Conservation (phyloP, 2,888 invertebrate species). For the Phalangium opilio region DNA sequence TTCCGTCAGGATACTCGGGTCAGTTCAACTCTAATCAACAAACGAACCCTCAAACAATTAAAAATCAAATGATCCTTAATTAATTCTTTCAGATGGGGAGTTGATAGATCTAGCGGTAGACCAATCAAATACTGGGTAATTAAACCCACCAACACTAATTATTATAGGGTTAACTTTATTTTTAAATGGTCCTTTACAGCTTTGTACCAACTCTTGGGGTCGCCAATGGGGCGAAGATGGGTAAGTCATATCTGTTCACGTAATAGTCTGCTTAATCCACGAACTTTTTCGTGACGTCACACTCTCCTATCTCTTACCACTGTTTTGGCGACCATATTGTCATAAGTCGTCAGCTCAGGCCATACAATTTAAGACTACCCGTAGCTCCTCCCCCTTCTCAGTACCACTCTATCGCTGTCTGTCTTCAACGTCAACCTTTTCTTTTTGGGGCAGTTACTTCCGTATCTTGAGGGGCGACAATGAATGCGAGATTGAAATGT, state of each 20-base stretch:
- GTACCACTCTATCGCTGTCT: no score
- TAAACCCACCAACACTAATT: conserved; percentile 32
- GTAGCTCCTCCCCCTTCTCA: no score
- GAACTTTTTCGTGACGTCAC: no score
- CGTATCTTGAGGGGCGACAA: conserved; percentile 64
- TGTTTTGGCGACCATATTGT: no score
- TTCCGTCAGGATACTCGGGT: conserved; percentile 76
- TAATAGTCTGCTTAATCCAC: no score
- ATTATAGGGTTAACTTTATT: no score
- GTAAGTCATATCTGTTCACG: no score
- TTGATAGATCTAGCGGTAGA: conserved; percentile 41
- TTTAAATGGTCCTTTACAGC: conserved; percentile 39
- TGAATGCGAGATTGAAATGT: conserved; percentile 79
- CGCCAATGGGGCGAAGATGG: conserved; percentile 78
- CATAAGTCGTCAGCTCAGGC: no score
- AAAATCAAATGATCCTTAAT: not conserved
- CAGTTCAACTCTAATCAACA: no score
- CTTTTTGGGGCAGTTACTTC: conserved; percentile 44
- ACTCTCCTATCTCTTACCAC: no score
- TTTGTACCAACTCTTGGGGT: conserved; percentile 91
- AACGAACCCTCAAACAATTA: not conserved
- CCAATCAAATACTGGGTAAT: conserved; percentile 66
- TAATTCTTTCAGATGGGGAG: conserved; percentile 49
- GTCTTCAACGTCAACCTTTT: no score
- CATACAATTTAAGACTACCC: no score